Base-by-base conservation (phyloP, 2,113 vertebrate species). In the Plotosus lineatus region DNA sequence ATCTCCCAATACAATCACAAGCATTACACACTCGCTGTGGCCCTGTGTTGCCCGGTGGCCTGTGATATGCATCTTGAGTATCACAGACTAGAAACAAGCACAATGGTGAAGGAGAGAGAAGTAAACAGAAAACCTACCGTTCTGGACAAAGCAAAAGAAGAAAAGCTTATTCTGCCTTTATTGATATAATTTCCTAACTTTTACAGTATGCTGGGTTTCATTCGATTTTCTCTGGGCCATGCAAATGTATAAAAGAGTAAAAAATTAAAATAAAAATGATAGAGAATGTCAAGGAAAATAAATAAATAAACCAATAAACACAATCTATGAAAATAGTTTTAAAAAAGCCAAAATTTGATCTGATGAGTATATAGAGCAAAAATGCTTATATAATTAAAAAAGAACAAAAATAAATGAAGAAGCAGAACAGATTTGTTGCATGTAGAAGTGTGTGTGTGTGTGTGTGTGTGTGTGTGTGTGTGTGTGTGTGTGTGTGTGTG, bases 1-100 rank as follows among this genome's bases (percentile, higher is more conserved):
- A 94, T 93, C 92, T 93, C 86, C 89, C 92, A 86, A 78, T 90
- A 91, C 89, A 94, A 89, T 91, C 33, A 89, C 86, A 85, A 88
- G 88, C 53, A 88, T 86, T 89, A 93, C 90, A 90, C 90, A 89
- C 63, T 85, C 53, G 81, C 71, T 75, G 84, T 88, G 88, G 89
- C 92, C 90, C 83, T 83, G 78, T 92, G 92, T 90, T 86, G 86
- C 91, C 92, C 90, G 86, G 1, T 58, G 86, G 87, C 90, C 90
- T 55, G 78, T 14, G 93, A 94, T 92, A 93, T 89, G 89, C 87
- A 93, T 94, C 93, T 90, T 89, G 87, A 92, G 90, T 88, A 90
- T 86, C 89, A 78, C 82, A 80, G 87, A 81, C 68, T 75, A 55
- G 66, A 79, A 85, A 56, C 65, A 81, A 38, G 71, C 53, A 56